A percentile compares a stretch with the other conserved stretches of the same genome.
Evolutionary conservation across 2,797 vertebrate species (phyloP).

Genomic region (Sebastes minor): DNA sequence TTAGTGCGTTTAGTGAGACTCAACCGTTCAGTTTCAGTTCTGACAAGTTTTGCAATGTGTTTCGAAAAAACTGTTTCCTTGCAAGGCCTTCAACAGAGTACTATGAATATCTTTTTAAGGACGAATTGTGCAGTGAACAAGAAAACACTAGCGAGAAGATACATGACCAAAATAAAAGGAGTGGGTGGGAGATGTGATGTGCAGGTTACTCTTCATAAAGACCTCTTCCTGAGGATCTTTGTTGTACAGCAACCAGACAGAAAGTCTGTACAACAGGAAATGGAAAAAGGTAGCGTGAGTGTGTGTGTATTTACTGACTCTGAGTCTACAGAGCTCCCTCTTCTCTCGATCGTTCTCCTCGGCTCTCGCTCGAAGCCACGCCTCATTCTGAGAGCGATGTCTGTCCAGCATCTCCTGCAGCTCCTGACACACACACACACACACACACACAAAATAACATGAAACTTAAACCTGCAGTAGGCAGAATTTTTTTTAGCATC

Average conservation of each 20-base stretch:
- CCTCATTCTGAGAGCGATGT: slow-evolving; percentile 75
- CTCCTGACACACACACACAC: slow-evolving; percentile 61
- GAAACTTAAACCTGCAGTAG: too few species aligned
- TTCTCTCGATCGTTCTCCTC: slow-evolving; percentile 83
- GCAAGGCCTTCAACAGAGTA: background rate
- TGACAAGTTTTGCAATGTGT: background rate
- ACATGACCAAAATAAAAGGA: background rate
- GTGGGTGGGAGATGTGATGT: background rate
- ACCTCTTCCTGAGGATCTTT: background rate
- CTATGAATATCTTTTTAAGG: background rate
- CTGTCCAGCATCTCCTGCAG: slow-evolving; percentile 79
- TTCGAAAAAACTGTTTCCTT: background rate
- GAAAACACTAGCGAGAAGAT: background rate
- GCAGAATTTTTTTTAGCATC: too few species aligned
- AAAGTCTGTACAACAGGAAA: background rate
- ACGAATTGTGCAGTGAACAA: background rate
- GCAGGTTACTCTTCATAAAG: background rate
- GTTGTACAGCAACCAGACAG: background rate
- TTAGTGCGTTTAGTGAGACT: too few species aligned
- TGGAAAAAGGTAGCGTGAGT: background rate
- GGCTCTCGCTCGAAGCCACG: slow-evolving; percentile 76
- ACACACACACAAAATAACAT: background rate
- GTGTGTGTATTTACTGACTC: slow-evolving; percentile 53
- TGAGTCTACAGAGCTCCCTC: slow-evolving; percentile 72
- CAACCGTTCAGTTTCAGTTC: background rate